Evolutionary conservation across 37 sponge, comb jelly and placozoan species (phyloP).

Genomic region (Eunapius fragilis): DNA sequence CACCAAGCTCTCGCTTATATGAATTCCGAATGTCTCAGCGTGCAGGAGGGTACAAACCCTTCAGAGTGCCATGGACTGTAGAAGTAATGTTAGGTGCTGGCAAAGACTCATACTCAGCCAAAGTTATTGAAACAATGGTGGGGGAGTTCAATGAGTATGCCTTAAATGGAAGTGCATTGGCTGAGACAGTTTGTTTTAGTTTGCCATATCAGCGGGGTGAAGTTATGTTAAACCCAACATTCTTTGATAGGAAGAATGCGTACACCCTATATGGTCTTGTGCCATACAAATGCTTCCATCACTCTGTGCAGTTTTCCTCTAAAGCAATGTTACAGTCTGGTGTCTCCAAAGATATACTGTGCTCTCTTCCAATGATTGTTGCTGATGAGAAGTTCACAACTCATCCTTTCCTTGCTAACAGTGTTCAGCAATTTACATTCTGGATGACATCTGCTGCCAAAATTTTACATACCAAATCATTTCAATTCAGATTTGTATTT

Average conservation of each 20-base stretch:
- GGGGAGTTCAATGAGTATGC: neutral
- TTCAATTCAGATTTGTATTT: constrained; percentile 16
- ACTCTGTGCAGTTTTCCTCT: constrained; percentile 5
- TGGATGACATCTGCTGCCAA: constrained; percentile 13
- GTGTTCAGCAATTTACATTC: constrained; percentile 56
- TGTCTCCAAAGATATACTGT: neutral
- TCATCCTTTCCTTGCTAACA: constrained; percentile 41
- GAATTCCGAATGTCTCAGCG: neutral
- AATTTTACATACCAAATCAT: neutral
- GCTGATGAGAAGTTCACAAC: constrained; percentile 1
- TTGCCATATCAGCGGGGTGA: neutral
- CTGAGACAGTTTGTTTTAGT: constrained; percentile 19
- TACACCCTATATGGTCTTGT: constrained; percentile 14
- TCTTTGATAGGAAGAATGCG: constrained; percentile 35
- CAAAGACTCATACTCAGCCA: neutral
- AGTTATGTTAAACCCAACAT: constrained; percentile 11
- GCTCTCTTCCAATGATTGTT: neutral
- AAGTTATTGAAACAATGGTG: neutral
- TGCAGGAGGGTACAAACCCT: neutral
- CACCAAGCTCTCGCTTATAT: neutral
- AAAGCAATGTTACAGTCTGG: neutral
- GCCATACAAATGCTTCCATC: constrained; percentile 25
- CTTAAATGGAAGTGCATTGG: constrained; percentile 12
- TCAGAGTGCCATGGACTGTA: neutral
- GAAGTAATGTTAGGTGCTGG: neutral